phyloP scores from a whole-genome alignment of 1,140 invertebrate species.

The Drosophila tropicalis region DNA sequence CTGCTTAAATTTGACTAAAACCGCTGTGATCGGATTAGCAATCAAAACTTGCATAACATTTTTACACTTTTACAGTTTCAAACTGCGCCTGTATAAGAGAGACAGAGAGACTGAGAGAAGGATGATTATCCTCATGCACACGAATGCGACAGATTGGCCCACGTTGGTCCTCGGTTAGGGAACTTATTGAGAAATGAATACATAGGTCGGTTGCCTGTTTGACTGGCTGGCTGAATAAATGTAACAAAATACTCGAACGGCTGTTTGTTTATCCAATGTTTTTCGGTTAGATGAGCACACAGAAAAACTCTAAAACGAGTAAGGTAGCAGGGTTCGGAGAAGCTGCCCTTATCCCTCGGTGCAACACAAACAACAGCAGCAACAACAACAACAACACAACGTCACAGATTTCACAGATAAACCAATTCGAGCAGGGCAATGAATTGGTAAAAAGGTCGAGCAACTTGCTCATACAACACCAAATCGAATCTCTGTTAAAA shows the following conservation, averaged over 20 bases:
- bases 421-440: slow-evolving; percentile 83
- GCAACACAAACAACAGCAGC: slow-evolving; percentile 45
- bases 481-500: slow-evolving; percentile 67
- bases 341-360: slow-evolving; percentile 39
- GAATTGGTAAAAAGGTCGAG: slow-evolving; percentile 80
- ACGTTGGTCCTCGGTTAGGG: slow-evolving; percentile 19
- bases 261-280: slow-evolving; percentile 83
- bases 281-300: slow-evolving; percentile 82
- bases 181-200: slow-evolving; percentile 49
- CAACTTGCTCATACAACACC: slow-evolving; percentile 63
- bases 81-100: slow-evolving; percentile 9
- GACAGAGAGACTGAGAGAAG: background rate
- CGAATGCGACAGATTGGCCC: slow-evolving; percentile 73
- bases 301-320: slow-evolving; percentile 55
- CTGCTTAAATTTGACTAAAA: slow-evolving; percentile 83
- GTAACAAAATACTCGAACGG: slow-evolving; percentile 76
- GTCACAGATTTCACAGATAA: slow-evolving; percentile 82
- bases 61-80: slow-evolving; percentile 59
- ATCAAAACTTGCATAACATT: slow-evolving; percentile 67
- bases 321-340: slow-evolving; percentile 55
- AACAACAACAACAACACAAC: slow-evolving; percentile 52
- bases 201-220: slow-evolving; percentile 14
- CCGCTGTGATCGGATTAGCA: slow-evolving; percentile 82
- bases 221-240: slow-evolving; percentile 40
- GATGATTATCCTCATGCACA: slow-evolving; percentile 50